phyloP scores from a whole-genome alignment of 1,140 invertebrate genomes.

The Drosophila albomicans region DNA sequence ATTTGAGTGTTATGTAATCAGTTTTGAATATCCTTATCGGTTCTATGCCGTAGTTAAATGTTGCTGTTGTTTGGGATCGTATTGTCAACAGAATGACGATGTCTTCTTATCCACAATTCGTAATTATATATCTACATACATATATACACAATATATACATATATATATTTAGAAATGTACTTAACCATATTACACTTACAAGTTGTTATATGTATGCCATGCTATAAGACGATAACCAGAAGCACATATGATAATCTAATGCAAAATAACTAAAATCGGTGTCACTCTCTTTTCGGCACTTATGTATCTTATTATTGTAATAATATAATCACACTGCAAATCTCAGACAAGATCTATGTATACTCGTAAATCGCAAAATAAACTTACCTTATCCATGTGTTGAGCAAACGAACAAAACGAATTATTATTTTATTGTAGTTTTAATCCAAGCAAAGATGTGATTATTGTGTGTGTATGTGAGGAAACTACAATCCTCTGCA shows the following conservation, averaged over 20 bases:
- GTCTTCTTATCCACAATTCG: conserved; percentile 51
- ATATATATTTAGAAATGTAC: conserved; percentile 28
- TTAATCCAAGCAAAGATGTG: too few species aligned
- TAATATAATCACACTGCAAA: neutral
- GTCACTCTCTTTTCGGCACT: conserved; percentile 18
- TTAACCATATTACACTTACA: conserved; percentile 19
- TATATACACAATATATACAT: conserved; percentile 37
- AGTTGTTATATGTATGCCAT: conserved; percentile 36
- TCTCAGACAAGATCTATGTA: conserved; percentile 27
- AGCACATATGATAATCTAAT: conserved; percentile 69
- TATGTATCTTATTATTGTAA: conserved; percentile 13
- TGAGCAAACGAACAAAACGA: conserved; percentile 42
- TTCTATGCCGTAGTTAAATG: conserved; percentile 65
- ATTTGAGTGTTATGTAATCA: conserved; percentile 18
- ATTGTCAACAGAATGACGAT: conserved; percentile 65
- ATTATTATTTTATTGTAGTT: neutral
- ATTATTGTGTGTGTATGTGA: too few species aligned
- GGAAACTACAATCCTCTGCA: too few species aligned
- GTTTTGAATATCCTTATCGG: conserved; percentile 14
- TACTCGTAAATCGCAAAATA: conserved; percentile 55
- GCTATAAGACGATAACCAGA: conserved; percentile 67
- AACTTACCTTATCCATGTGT: conserved; percentile 40
- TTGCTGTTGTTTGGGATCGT: conserved; percentile 84
- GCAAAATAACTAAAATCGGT: conserved; percentile 3
- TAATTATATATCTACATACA: conserved; percentile 30